Conservation (phyloP, 2,888 invertebrate species). For the Hemithea aestivaria region DNA sequence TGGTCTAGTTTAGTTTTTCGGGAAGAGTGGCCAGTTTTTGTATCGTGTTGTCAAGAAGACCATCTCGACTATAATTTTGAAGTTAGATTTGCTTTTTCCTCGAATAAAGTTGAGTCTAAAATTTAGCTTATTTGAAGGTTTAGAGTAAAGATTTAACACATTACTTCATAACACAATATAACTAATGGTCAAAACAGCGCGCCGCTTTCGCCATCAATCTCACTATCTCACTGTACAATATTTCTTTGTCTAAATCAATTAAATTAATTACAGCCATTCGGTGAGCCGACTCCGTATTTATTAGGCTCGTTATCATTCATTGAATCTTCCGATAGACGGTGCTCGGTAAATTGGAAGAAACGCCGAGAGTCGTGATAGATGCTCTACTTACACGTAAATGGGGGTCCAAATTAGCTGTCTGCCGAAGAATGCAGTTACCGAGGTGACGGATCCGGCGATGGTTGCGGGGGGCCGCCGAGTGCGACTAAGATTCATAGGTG, state of each 20-base stretch:
- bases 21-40: too few species aligned
- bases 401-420: constrained; percentile 73
- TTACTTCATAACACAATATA: too few species aligned
- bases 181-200: constrained; percentile 63
- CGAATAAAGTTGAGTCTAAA: too few species aligned
- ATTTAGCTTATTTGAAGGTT: too few species aligned
- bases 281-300: constrained; percentile 74
- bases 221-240: constrained; percentile 76
- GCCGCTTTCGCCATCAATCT: constrained; percentile 60
- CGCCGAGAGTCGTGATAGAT: constrained; percentile 66
- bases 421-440: constrained; percentile 69
- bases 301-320: constrained; percentile 78
- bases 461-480: constrained; percentile 35
- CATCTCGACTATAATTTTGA: too few species aligned
- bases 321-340: constrained; percentile 72
- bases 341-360: constrained; percentile 65
- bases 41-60: too few species aligned
- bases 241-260: constrained; percentile 79
- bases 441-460: constrained; percentile 64
- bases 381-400: constrained; percentile 69
- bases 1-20: too few species aligned
- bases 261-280: constrained; percentile 76
- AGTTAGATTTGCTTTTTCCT: too few species aligned
- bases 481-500: constrained; percentile 68
- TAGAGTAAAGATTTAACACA: too few species aligned